Conservation (phyloP, 2,797 vertebrate species). For the Hypotaenidia philippensis region DNA sequence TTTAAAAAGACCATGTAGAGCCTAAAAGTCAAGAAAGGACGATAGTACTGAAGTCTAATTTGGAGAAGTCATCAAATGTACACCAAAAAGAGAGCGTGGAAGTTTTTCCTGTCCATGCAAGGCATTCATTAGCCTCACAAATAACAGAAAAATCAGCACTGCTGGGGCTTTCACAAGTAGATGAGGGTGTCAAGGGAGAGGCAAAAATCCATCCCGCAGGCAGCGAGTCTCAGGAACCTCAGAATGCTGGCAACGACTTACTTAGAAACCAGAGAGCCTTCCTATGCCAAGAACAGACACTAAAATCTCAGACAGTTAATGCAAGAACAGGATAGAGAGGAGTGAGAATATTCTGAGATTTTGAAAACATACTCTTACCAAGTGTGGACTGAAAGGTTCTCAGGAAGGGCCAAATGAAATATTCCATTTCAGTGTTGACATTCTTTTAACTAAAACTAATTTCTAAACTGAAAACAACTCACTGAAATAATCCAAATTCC, state of each 20-base stretch:
- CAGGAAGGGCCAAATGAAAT: constrained; percentile 69
- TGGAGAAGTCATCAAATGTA: background rate
- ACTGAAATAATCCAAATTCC: constrained; percentile 10
- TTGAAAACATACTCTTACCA: constrained; percentile 59
- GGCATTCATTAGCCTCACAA: constrained; percentile 61
- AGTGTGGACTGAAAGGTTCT: constrained; percentile 53
- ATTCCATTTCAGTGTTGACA: constrained; percentile 58
- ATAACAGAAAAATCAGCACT: constrained; percentile 65
- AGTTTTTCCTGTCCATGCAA: constrained; percentile 38
- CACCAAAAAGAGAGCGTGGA: constrained; percentile 21
- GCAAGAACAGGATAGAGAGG: constrained; percentile 58
- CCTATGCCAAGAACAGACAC: constrained; percentile 63
- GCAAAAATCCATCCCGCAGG: constrained; percentile 62
- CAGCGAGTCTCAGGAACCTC: constrained; percentile 58
- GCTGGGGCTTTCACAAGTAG: constrained; percentile 64
- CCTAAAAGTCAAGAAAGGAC: background rate
- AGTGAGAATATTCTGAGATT: constrained; percentile 61
- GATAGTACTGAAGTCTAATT: background rate
- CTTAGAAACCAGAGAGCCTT: constrained; percentile 60
- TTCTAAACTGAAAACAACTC: constrained; percentile 47
- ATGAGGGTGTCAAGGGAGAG: constrained; percentile 64
- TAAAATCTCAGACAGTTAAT: constrained; percentile 66
- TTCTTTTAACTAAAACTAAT: constrained; percentile 61
- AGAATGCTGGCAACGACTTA: constrained; percentile 64
- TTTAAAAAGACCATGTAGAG: background rate